Percentiles rank a stretch among this genome's conserved stretches.
phyloP scores from a whole-genome alignment of 2,888 invertebrate genomes.

The Thelaira solivaga region DNA sequence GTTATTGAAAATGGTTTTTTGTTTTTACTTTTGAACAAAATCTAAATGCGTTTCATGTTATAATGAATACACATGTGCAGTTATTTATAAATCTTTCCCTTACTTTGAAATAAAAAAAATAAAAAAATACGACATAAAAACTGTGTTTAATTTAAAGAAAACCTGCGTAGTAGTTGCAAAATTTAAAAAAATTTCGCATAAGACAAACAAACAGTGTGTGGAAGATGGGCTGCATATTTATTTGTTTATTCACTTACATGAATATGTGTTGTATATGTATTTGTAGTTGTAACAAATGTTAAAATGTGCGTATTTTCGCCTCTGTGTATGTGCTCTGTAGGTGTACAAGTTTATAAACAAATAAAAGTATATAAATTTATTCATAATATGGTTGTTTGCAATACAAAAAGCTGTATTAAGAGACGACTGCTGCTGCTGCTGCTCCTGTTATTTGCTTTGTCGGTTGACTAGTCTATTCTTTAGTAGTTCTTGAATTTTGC shows the following conservation, averaged over 20 bases:
- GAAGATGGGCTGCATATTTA: background rate
- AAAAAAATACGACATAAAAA: background rate
- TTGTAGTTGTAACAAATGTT: background rate
- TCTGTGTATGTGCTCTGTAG: background rate
- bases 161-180: constrained; percentile 12
- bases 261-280: background rate
- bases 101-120: no score
- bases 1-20: constrained; percentile 8
- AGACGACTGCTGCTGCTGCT: no score
- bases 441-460: background rate
- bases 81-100: no score
- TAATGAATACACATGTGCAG: background rate
- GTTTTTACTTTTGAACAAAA: background rate
- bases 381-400: background rate
- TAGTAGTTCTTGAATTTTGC: constrained; percentile 20
- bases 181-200: constrained; percentile 28
- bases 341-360: background rate
- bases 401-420: no score
- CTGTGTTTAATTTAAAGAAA: background rate
- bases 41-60: background rate
- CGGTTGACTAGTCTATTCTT: constrained; percentile 22
- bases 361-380: constrained; percentile 4
- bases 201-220: background rate
- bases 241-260: background rate
- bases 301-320: no score